Base-by-base conservation (phyloP, 1,140 invertebrate genomes). In the Araneus ventricosus region DNA sequence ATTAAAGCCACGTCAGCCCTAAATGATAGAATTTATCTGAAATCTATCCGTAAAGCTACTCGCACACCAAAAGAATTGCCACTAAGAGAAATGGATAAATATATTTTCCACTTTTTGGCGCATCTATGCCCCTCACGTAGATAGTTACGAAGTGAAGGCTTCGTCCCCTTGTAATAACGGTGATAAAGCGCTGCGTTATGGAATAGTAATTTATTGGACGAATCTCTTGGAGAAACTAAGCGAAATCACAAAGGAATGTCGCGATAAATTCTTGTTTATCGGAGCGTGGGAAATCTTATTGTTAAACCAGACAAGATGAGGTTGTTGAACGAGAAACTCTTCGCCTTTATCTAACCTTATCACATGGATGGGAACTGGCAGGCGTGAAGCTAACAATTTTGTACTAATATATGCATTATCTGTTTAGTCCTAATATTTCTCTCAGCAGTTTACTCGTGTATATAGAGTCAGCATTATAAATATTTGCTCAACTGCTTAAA, bases 91-190 rank as follows among this genome's bases (percentile, higher is more conserved):
- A 75, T 37, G 34, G 30, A 70, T 70, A 75, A 75, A 34, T 75
- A 75, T 34, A 37, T 75, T 37, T 75, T 37, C 30, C 22, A 10
- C 30, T 67, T n/a, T 52, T 67, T 27, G n/a, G 10, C 8, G 7
- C n/a, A 67, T n/a, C 8, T 14, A 75, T 75, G 70, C 70, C 30
- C 30, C 70, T 37, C 70, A 75, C 70, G 70, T 75, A 75, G 30
- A 17, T 30, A 34, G 10, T 37, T 37, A 22, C 27, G 34, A 75
- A 75, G 63, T 14, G 1, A 67, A n/a, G 8, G n/a, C 10, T 67
- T 30, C 4, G 30, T 34, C 8, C n/a, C 34, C 30, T 75, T 37
- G 2, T 75, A 75, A 75, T 75, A 75, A 75, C 20, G 70, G 8
- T 37, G 70, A 75, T 75, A 75, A 70, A 75, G 30, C 34, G 30